These are phyloP conservation scores for Orthosia incerta DNA, from an alignment of 2,888 invertebrate genomes.

Conservation along the genomic window DNA sequence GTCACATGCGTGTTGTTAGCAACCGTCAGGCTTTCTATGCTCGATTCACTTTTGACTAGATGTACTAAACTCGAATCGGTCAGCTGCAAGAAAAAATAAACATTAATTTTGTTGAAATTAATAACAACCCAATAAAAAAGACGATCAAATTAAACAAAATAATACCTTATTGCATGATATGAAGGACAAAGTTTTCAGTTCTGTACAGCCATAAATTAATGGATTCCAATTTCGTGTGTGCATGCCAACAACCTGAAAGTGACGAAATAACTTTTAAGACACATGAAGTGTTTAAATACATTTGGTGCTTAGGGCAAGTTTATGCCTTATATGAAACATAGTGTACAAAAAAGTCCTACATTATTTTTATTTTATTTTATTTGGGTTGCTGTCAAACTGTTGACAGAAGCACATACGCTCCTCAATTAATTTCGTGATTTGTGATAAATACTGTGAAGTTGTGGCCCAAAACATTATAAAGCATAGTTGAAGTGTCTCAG, in stretches of 20 bases:
- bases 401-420: too few species aligned
- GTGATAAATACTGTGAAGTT: too few species aligned
- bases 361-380: too few species aligned
- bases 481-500: too few species aligned
- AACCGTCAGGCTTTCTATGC: constrained; percentile 80
- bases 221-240: constrained; percentile 90
- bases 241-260: constrained; percentile 85
- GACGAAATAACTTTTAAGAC: not conserved
- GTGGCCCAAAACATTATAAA: too few species aligned
- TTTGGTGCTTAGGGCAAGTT: too few species aligned
- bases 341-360: too few species aligned
- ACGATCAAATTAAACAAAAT: constrained; percentile 16
- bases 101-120: not conserved
- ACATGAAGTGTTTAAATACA: not conserved
- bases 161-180: constrained; percentile 87
- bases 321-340: too few species aligned
- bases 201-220: constrained; percentile 87
- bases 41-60: constrained; percentile 81
- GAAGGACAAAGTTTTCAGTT: constrained; percentile 86
- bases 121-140: not conserved
- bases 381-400: too few species aligned
- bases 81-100: constrained; percentile 75
- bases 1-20: constrained; percentile 86
- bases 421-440: too few species aligned
- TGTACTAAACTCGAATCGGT: constrained; percentile 85